Percentiles rank a stretch among this genome's conserved stretches.
Evolutionary conservation across 2,797 vertebrate genomes (phyloP).

Genomic region (Petrocephalus schoutedeni): DNA sequence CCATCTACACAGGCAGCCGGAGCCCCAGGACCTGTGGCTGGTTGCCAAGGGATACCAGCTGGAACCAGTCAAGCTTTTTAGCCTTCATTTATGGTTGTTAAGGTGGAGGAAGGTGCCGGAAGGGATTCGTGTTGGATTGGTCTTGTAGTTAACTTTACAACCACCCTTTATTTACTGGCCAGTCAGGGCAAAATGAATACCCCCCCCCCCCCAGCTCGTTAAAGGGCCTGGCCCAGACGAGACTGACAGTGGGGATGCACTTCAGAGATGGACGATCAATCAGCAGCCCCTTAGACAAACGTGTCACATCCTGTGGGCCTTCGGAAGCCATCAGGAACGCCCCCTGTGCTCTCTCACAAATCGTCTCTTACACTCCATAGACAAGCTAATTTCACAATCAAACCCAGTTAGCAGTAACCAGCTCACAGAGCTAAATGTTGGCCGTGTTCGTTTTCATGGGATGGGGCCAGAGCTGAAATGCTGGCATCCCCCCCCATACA

Average conservation of each 20-base stretch:
- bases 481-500: conserved; percentile 36
- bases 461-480: too few relatives aligned
- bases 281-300: conserved; percentile 50
- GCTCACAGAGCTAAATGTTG: background rate
- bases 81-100: conserved; percentile 75
- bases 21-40: conserved; percentile 57
- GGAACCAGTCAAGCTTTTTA: conserved; percentile 74
- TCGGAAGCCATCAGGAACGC: conserved; percentile 53
- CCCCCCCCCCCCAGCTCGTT: conserved; percentile 32
- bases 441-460: background rate
- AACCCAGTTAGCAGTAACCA: background rate
- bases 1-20: conserved; percentile 31
- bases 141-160: conserved; percentile 66
- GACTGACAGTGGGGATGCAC: conserved; percentile 13
- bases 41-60: conserved; percentile 59
- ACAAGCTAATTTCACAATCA: conserved; percentile 53
- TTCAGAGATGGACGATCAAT: conserved; percentile 32
- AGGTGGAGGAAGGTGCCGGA: conserved; percentile 74
- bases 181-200: conserved; percentile 50
- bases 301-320: conserved; percentile 45
- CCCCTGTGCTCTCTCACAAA: conserved; percentile 64
- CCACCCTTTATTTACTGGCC: conserved; percentile 58
- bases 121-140: conserved; percentile 76
- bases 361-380: conserved; percentile 59
- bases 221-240: conserved; percentile 12